Evolutionary conservation across 2,888 invertebrate species (phyloP).

Genomic region (Cerceris ruficornis): DNA sequence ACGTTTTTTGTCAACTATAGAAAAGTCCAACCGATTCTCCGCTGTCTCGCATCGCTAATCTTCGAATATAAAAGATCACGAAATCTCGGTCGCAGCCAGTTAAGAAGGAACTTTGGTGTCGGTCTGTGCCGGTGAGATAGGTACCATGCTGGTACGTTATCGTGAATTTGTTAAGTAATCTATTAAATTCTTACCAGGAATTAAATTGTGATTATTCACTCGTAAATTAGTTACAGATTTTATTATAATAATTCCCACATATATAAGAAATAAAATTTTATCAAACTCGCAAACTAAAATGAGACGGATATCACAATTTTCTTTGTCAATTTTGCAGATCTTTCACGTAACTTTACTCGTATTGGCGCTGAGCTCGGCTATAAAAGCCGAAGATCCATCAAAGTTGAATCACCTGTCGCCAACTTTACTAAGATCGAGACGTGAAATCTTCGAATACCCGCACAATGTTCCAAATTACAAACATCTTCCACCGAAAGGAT

Average conservation of each 20-base stretch:
- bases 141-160: slow-evolving; percentile 77
- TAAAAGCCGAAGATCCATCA: background rate
- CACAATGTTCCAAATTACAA: slow-evolving; percentile 3
- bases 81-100: slow-evolving; percentile 72
- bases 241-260: background rate
- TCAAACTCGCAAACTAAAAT: background rate
- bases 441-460: slow-evolving; percentile 23
- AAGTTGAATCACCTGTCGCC: background rate
- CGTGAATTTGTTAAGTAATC: background rate
- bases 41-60: slow-evolving; percentile 78
- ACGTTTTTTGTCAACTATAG: slow-evolving; percentile 78
- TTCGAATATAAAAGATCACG: slow-evolving; percentile 78
- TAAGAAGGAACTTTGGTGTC: slow-evolving; percentile 72
- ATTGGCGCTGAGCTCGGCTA: slow-evolving; percentile 23
- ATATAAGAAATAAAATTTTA: background rate
- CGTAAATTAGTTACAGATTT: background rate
- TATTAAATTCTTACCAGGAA: background rate
- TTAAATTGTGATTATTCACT: background rate
- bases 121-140: slow-evolving; percentile 66
- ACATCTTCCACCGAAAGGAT: slow-evolving; percentile 4
- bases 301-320: background rate
- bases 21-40: slow-evolving; percentile 76
- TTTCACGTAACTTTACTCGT: slow-evolving; percentile 20
- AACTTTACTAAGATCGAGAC: slow-evolving; percentile 29
- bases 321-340: slow-evolving; percentile 43